Evolutionary conservation across 2,113 vertebrate species (phyloP).

Genomic region (Eudyptes chrysolophus): DNA sequence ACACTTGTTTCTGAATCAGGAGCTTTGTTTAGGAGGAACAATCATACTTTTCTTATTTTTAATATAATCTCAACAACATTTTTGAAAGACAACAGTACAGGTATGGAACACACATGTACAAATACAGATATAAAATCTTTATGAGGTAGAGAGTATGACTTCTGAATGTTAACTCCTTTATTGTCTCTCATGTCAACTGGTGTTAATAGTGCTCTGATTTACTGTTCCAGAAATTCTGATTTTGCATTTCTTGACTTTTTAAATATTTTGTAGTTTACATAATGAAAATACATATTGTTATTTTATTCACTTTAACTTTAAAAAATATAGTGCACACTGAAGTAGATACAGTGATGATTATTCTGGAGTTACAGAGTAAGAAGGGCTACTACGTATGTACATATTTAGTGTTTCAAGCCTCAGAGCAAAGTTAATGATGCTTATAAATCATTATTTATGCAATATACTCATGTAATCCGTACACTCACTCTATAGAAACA

Average conservation of each 20-base stretch:
- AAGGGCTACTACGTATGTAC: not conserved
- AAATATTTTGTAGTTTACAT: not conserved
- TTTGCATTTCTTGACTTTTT: not conserved
- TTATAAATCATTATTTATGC: not conserved
- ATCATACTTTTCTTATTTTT: not conserved
- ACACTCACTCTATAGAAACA: not conserved
- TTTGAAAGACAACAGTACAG: not conserved
- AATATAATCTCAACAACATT: not conserved
- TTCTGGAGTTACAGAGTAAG: not conserved
- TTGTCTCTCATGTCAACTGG: not conserved
- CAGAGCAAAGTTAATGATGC: not conserved
- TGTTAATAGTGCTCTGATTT: not conserved
- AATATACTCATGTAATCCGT: not conserved
- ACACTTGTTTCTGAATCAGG: not conserved
- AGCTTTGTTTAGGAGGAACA: not conserved
- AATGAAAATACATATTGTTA: not conserved
- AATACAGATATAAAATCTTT: not conserved
- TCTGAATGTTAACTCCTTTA: not conserved
- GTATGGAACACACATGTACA: not conserved
- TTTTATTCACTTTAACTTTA: not conserved
- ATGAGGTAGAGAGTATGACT: not conserved
- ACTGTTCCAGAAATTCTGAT: not conserved
- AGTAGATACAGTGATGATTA: not conserved
- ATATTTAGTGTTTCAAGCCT: not conserved
- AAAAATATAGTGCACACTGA: not conserved